Percentiles rank a stretch among this genome's conserved stretches.
Conservation (phyloP, 1,140 invertebrate species). For the Leptinotarsa lineolata region DNA sequence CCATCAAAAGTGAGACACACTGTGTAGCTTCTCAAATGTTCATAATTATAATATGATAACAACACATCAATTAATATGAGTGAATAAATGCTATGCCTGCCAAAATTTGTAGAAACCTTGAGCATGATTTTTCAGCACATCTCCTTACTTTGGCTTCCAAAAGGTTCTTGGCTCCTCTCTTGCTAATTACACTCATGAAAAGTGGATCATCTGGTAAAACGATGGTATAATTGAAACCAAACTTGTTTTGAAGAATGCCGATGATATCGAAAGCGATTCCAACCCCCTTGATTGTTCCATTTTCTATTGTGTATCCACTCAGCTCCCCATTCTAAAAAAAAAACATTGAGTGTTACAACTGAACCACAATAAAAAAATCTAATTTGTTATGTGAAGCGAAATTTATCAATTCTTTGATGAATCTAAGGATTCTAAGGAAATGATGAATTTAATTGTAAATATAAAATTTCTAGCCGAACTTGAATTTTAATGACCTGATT, state of each 20-base stretch:
- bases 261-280: conserved; percentile 76
- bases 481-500: conserved; percentile 9
- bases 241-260: conserved; percentile 68
- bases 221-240: conserved; percentile 74
- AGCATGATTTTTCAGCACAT: too few species aligned
- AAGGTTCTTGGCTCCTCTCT: conserved; percentile 65
- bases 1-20: too few species aligned
- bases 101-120: too few species aligned
- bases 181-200: conserved; percentile 58
- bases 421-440: too few species aligned
- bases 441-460: too few species aligned
- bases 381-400: neutral
- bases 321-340: conserved; percentile 64
- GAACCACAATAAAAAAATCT: neutral
- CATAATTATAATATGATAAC: too few species aligned
- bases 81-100: too few species aligned
- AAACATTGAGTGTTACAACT: neutral
- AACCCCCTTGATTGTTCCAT: conserved; percentile 62
- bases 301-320: conserved; percentile 60
- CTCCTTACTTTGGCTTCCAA: conserved; percentile 63
- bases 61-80: too few species aligned
- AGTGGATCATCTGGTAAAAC: conserved; percentile 63
- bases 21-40: too few species aligned
- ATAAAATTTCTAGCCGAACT: neutral
- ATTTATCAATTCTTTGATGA: too few species aligned